Conservation (phyloP, 2,797 vertebrate genomes). For the Sphaeramia orbicularis region DNA sequence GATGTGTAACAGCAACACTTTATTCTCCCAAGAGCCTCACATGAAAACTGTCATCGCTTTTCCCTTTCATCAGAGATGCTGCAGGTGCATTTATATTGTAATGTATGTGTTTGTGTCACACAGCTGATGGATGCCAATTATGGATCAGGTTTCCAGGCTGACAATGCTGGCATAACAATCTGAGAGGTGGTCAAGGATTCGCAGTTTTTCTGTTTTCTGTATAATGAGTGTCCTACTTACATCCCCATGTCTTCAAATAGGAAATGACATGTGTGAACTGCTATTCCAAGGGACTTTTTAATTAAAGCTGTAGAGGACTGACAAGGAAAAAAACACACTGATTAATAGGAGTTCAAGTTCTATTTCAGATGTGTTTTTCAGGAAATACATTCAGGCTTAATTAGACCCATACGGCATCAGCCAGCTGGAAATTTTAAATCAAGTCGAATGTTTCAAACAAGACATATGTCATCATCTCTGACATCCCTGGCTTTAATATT, state of each 20-base stretch:
- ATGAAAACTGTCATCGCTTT: constrained; percentile 51
- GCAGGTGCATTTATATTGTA: constrained; percentile 35
- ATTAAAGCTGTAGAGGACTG: constrained; percentile 85
- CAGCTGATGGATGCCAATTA: constrained; percentile 66
- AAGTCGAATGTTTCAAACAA: constrained; percentile 76
- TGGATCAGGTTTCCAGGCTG: constrained; percentile 60
- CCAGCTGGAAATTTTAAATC: constrained; percentile 85
- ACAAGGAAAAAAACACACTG: constrained; percentile 77
- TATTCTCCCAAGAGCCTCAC: constrained; percentile 34
- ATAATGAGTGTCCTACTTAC: constrained; percentile 84
- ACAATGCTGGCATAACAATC: constrained; percentile 58
- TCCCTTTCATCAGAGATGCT: constrained; percentile 40
- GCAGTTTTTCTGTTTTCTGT: constrained; percentile 66
- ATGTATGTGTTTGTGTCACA: constrained; percentile 29
- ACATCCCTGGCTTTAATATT: constrained; percentile 68
- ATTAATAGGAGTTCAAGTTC: constrained; percentile 85
- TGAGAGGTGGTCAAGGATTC: constrained; percentile 58
- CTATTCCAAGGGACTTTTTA: constrained; percentile 84
- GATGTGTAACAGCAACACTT: constrained; percentile 43
- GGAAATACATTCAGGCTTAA: constrained; percentile 84
- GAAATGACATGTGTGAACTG: constrained; percentile 84
- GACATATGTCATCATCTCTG: constrained; percentile 82
- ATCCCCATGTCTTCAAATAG: constrained; percentile 78
- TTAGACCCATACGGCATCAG: constrained; percentile 84
- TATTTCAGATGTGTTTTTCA: constrained; percentile 85